These are phyloP conservation scores for Platichthys stellatus DNA, from an alignment of 2,113 vertebrate species.

Conservation along the genomic window DNA sequence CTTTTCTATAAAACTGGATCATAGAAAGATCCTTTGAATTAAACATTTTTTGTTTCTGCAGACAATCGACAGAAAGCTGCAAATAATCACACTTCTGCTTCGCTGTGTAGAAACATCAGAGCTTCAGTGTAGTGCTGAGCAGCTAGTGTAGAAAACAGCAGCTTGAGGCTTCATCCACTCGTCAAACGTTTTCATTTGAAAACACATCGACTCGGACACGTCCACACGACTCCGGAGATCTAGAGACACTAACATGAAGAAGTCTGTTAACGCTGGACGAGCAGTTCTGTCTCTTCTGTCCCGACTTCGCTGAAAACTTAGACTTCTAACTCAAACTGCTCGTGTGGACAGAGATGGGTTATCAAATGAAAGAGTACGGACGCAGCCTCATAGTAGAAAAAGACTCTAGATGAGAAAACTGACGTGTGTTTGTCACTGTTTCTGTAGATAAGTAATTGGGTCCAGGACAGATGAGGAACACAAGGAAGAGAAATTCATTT, in stretches of 20 bases:
- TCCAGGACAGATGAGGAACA: constrained; percentile 66
- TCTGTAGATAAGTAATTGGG: constrained; percentile 82
- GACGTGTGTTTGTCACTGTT: constrained; percentile 67
- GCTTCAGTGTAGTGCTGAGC: background rate
- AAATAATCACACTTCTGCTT: background rate
- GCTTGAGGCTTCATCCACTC: constrained; percentile 6
- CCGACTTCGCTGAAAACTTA: too few species aligned
- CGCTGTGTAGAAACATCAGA: constrained; percentile 12
- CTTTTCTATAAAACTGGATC: background rate
- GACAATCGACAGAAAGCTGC: background rate
- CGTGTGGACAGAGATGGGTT: too few species aligned
- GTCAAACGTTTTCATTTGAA: too few species aligned
- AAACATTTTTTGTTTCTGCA: background rate
- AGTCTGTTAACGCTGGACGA: too few species aligned
- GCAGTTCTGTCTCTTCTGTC: too few species aligned
- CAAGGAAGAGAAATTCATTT: constrained; percentile 36
- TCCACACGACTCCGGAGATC: too few species aligned
- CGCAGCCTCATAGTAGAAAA: background rate
- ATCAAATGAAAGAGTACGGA: too few species aligned
- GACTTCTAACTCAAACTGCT: too few species aligned
- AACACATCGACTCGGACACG: too few species aligned
- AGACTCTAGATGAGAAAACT: constrained; percentile 29
- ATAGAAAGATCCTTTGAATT: too few species aligned
- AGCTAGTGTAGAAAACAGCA: background rate
- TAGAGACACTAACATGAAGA: too few species aligned